Evolutionary conservation across 2,797 vertebrate species (phyloP), one percentile per base, ranked within the genome.

Genomic region (Acrossocheilus wenchowensis): DNA sequence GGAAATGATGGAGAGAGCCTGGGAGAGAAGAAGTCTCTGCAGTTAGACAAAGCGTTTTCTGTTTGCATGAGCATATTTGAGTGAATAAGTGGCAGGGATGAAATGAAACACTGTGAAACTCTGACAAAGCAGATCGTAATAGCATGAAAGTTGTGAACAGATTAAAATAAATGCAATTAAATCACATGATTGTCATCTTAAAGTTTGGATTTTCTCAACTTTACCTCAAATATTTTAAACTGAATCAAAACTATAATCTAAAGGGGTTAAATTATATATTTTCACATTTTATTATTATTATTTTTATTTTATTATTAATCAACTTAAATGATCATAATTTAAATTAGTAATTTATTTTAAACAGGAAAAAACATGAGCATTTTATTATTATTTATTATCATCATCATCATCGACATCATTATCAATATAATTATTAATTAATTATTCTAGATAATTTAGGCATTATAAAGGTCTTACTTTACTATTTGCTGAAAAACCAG

Each of bases 1-100:
- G 36, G 80, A 85, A 79, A 86, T 82, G 41, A 86, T 82, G 64
- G 64, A 80, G 83, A 83, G 64, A 71, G 78, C 17, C 69, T 82
- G 68, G 71, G 71, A 86, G 81, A 75, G 73, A 68, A 60, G 15
- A 12, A 2, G 15, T 52, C 9, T 50, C 45, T 23, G 30, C 10
- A 60, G 77, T 81, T 23, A 41, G 54, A 81, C 73, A 72, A 79
- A 78, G 69, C 52, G 45, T 62, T 86, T 73, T 78, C 83, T 85
- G 83, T 86, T 62, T 85, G 77, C 77, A 45, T 10, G 52, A 60
- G 66, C 19, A 60, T 45, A 26, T 43, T 34, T 57, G 19, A 79
- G 52, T 41, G 26, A 72, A 66, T 41, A 64, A 66, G 26, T 23
- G n/a, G 26, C 41, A 66, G 43, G 68, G 17, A 23, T 21, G 10